Base-by-base conservation (phyloP, 2,113 vertebrate genomes). In the Xenus cinereus region DNA sequence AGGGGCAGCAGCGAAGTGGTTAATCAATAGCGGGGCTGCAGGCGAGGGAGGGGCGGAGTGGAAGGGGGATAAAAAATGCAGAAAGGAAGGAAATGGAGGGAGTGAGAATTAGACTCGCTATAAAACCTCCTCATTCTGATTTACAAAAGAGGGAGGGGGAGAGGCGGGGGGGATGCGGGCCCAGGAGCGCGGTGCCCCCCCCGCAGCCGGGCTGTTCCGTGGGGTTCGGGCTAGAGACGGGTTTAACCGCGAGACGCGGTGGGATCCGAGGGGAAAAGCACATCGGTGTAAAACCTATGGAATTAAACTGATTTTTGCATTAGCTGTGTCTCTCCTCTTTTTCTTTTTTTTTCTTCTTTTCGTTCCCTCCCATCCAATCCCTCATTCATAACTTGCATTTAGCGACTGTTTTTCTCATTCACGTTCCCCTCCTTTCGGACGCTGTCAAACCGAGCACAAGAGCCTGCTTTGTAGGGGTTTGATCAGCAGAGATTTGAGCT, bases 61-160 rank as follows among this genome's bases (percentile, higher is more conserved):
- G 95, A 97, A 86, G 96, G 93, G 97, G 96, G 95, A 97, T 82
- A 96, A 93, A 96, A 97, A 90, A 94, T 80, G 87, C 84, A 91
- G 84, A 93, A 78, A 92, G 93, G 80, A 84, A 93, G 84, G 93
- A 89, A 97, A 96, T 96, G 89, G 96, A 97, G 97, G 97, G 97
- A 98, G 98, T 98, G 88, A 96, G 95, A 97, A 96, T 98, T 98
- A 96, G 95, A 95, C 94, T 94, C 94, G 95, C 95, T 96, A 96
- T 96, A 96, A 97, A 97, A 97, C 93, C 95, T 96, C 93, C 94
- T 87, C 95, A 76, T 80, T 94, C 84, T 87, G 94, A 90, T 90
- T 90, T 89, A 93, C 92, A 91, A 77, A 85, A 82, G 90, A 78
- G 92, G 95, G 87, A 81, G 83, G 89, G n/a, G n/a, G n/a, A n/a